Evolutionary conservation across 2,888 invertebrate genomes (phyloP).

Genomic region (Acanthoscelides obtectus): DNA sequence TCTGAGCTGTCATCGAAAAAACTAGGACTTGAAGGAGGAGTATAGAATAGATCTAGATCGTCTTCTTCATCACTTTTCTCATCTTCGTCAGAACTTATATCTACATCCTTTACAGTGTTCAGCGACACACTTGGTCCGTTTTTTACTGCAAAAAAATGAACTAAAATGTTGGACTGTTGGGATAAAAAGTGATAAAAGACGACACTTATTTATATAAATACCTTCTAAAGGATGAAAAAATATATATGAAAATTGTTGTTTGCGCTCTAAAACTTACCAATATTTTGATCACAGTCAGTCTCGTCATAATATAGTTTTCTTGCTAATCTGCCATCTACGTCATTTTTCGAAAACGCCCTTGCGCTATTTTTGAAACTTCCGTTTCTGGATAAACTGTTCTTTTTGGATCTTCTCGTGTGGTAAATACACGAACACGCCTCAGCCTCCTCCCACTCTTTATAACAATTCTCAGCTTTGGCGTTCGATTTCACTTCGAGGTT

Average conservation of each 20-base stretch:
- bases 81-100: slow-evolving; percentile 29
- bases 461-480: slow-evolving; percentile 55
- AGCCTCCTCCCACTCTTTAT: slow-evolving; percentile 53
- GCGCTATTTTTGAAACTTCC: slow-evolving; percentile 39
- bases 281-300: slow-evolving; percentile 15
- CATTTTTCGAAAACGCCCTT: slow-evolving; percentile 27
- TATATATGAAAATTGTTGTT: too few species aligned
- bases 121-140: slow-evolving; percentile 13
- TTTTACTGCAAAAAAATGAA: slow-evolving; percentile 8
- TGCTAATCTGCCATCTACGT: slow-evolving; percentile 36
- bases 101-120: slow-evolving; percentile 7
- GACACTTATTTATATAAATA: too few species aligned
- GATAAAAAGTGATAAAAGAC: too few species aligned
- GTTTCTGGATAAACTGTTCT: slow-evolving; percentile 53
- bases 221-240: too few species aligned
- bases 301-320: slow-evolving; percentile 51
- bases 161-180: too few species aligned
- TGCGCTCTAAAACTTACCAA: slow-evolving; percentile 13
- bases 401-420: slow-evolving; percentile 53
- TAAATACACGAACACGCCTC: slow-evolving; percentile 61
- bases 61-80: slow-evolving; percentile 51
- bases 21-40: slow-evolving; percentile 56
- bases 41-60: slow-evolving; percentile 57
- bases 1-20: slow-evolving; percentile 37
- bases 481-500: slow-evolving; percentile 47